Evolutionary conservation across 2,797 vertebrate genomes (phyloP).

Genomic region (Takifugu ocellatus): DNA sequence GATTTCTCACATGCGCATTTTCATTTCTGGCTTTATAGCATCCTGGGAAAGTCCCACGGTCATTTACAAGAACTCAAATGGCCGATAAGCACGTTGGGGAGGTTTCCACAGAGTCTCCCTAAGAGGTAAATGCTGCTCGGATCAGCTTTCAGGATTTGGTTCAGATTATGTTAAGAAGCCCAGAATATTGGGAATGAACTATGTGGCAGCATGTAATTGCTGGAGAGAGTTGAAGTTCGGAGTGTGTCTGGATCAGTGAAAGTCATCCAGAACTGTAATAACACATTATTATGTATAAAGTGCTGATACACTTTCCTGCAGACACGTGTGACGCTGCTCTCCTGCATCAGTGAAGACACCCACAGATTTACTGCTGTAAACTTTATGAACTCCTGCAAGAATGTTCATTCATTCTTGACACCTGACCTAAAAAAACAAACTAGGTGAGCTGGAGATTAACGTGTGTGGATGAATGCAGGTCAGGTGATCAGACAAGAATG

Average conservation of each 20-base stretch:
- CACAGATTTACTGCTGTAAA: constrained; percentile 16
- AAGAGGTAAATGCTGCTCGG: constrained; percentile 35
- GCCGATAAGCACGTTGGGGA: constrained; percentile 36
- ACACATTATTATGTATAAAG: neutral
- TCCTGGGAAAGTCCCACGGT: constrained; percentile 52
- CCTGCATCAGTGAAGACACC: neutral
- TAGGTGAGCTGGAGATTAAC: constrained; percentile 32
- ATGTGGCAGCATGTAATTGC: constrained; percentile 10
- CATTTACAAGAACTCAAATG: constrained; percentile 45
- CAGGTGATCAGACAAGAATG: constrained; percentile 25
- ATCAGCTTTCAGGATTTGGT: constrained; percentile 47
- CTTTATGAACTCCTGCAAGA: constrained; percentile 27
- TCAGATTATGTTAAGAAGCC: constrained; percentile 41
- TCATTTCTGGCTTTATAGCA: constrained; percentile 11
- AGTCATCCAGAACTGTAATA: neutral
- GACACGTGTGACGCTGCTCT: neutral
- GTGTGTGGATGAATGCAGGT: constrained; percentile 44
- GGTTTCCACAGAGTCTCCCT: constrained; percentile 28
- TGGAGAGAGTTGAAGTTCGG: constrained; percentile 15
- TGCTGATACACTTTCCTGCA: constrained; percentile 30
- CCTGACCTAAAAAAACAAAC: constrained; percentile 33
- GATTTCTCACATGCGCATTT: constrained; percentile 5
- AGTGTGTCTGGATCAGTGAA: neutral
- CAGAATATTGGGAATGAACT: constrained; percentile 20
- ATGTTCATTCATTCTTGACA: constrained; percentile 41